Evolutionary conservation across 2,113 vertebrate species (phyloP).

Genomic region (Mungos mungo): DNA sequence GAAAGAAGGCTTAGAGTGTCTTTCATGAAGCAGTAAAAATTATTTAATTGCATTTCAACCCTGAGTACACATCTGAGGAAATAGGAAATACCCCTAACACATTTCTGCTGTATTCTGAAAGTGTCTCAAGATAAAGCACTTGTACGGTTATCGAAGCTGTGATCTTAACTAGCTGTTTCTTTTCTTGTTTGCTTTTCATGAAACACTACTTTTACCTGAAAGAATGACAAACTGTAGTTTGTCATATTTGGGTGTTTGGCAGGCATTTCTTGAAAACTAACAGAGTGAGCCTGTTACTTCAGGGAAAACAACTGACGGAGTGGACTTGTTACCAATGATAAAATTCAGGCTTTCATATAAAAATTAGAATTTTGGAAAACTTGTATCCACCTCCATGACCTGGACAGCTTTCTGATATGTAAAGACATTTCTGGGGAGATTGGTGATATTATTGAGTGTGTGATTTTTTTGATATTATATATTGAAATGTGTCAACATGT

Average conservation of each 20-base stretch:
- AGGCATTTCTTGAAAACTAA: neutral
- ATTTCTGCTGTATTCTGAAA: neutral
- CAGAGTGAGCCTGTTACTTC: neutral
- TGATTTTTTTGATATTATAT: neutral
- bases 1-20: neutral
- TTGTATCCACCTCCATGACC: neutral
- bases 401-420: neutral
- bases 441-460: neutral
- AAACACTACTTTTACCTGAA: conserved; percentile 23
- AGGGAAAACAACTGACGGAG: neutral
- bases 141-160: neutral
- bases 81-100: neutral
- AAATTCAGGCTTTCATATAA: neutral
- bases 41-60: neutral
- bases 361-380: conserved; percentile 25
- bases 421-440: conserved; percentile 11
- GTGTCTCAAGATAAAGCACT: neutral
- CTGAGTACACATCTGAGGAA: neutral
- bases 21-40: neutral
- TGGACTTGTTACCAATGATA: neutral
- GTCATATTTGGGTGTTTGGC: neutral
- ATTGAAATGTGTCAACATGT: neutral
- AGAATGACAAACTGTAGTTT: neutral
- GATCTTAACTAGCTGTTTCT: neutral
- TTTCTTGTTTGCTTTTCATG: neutral